phyloP scores from a whole-genome alignment of 2,797 vertebrate genomes.

The Kryptopterus vitreolus region DNA sequence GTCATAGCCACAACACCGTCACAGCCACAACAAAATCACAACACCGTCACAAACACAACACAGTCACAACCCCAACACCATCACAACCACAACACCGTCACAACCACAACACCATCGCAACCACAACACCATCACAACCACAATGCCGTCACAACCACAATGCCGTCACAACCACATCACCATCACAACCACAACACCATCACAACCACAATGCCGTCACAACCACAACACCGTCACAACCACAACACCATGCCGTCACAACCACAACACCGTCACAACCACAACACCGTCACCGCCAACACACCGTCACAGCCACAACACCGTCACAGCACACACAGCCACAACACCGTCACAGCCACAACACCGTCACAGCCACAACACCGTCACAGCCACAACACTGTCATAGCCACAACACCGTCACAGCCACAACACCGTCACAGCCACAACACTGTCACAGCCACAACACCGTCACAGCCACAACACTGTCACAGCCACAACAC shows the following conservation, averaged over 20 bases:
- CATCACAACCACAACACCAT: not conserved
- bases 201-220: no score
- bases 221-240: not conserved
- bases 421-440: not conserved
- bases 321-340: no score
- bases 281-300: not conserved
- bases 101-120: not conserved
- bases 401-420: not conserved
- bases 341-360: constrained; percentile 2
- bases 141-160: not conserved
- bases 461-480: not conserved
- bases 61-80: not conserved
- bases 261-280: not conserved
- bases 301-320: not conserved
- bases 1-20: not conserved
- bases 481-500: not conserved
- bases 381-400: not conserved
- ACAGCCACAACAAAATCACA: no score
- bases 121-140: no score
- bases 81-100: not conserved
- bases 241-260: not conserved
- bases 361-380: not conserved
- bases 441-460: not conserved
- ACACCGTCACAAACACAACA: not conserved
- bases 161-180: not conserved